Percentiles rank a stretch among this genome's conserved stretches.
Conservation (phyloP, 2,797 vertebrate species). For the Chelon auratus region DNA sequence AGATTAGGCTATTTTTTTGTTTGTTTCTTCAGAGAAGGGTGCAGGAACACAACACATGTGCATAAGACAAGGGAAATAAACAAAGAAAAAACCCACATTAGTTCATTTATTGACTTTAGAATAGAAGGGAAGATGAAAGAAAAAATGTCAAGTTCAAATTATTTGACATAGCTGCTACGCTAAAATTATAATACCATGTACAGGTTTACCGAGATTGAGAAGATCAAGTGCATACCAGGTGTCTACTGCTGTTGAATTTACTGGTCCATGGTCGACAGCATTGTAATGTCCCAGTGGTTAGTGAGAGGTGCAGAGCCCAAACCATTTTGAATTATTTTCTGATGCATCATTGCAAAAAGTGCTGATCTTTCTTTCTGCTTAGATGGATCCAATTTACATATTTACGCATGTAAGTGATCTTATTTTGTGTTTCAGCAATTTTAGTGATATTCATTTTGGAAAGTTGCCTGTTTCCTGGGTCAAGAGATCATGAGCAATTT, state of each 20-base stretch:
- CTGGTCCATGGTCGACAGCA: not conserved
- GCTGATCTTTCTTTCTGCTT: constrained; percentile 27
- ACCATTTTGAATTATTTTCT: not conserved
- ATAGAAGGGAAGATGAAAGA: too few relatives aligned
- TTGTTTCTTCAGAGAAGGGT: too few relatives aligned
- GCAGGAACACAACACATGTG: not conserved
- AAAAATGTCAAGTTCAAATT: too few relatives aligned
- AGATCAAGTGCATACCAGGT: not conserved
- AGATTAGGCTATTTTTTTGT: not conserved
- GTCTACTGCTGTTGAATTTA: not conserved
- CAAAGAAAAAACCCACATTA: not conserved
- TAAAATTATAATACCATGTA: not conserved
- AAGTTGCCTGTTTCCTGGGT: constrained; percentile 48
- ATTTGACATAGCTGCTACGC: not conserved
- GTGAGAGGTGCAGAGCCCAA: not conserved
- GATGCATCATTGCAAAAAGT: constrained; percentile 21
- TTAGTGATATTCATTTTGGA: constrained; percentile 41
- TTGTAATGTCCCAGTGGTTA: not conserved
- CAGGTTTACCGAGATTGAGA: not conserved
- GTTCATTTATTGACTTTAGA: not conserved
- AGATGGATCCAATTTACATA: constrained; percentile 23
- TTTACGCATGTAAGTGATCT: constrained; percentile 8
- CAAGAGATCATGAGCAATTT: constrained; percentile 71
- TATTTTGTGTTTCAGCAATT: constrained; percentile 28
- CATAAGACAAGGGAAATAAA: too few relatives aligned